Percentiles rank a stretch among this genome's conserved stretches.
Conservation (phyloP, 2,797 vertebrate genomes). For the Gallinago solitaria region DNA sequence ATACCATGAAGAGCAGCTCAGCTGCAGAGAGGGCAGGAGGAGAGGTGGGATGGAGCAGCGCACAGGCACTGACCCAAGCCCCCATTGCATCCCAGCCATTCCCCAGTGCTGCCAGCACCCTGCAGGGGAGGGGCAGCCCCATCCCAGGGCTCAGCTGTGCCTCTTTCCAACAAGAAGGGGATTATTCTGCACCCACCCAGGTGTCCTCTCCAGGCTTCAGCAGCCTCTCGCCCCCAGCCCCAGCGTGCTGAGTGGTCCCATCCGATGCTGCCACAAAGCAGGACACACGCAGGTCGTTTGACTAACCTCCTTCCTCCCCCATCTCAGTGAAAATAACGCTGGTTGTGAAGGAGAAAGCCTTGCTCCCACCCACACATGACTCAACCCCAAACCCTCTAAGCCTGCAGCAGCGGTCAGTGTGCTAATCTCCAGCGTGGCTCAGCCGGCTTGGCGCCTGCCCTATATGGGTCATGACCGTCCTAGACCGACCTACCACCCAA, state of each 20-base stretch:
- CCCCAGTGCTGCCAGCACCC: no score
- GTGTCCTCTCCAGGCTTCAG: background rate
- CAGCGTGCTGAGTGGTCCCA: background rate
- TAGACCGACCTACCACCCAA: background rate
- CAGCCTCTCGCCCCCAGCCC: background rate
- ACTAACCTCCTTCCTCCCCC: background rate
- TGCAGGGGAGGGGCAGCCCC: background rate
- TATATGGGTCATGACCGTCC: background rate
- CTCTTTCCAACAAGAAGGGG: background rate
- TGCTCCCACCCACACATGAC: background rate
- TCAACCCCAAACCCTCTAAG: background rate
- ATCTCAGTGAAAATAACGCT: background rate
- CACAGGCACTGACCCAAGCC: background rate
- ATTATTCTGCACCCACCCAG: background rate
- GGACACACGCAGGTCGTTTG: fast-evolving
- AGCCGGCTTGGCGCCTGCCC: fast-evolving
- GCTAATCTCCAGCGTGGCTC: background rate
- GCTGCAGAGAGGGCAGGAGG: background rate
- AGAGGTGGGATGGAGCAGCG: background rate
- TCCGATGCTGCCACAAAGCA: background rate
- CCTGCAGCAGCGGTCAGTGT: background rate
- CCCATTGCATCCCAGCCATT: fast-evolving
- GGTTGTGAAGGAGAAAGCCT: background rate
- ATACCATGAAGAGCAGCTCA: fast-evolving
- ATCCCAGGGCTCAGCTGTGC: background rate